Percentiles rank a stretch among this genome's conserved stretches.
phyloP scores from a whole-genome alignment of 2,888 invertebrate genomes.

The Hypselothyrea guttata region DNA sequence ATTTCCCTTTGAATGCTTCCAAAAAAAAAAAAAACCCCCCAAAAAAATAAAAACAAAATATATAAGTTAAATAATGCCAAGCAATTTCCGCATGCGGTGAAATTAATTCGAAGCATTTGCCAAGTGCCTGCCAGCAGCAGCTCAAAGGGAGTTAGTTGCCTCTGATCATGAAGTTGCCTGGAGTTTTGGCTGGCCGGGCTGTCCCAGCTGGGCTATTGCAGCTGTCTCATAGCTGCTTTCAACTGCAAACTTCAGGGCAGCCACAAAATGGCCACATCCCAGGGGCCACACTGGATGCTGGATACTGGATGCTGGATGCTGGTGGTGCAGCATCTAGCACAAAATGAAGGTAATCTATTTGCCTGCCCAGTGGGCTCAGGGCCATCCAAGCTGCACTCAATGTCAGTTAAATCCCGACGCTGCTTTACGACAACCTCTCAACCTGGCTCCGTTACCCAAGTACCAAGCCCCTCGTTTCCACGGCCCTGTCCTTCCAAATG shows the following conservation, averaged over 20 bases:
- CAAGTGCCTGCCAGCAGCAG: constrained; percentile 22
- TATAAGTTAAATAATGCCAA: constrained; percentile 42
- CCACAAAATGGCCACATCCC: constrained; percentile 74
- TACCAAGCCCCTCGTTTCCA: constrained; percentile 1
- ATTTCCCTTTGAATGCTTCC: constrained; percentile 36
- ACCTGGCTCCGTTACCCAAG: not conserved
- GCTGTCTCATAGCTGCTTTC: constrained; percentile 30
- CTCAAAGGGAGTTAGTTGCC: constrained; percentile 11
- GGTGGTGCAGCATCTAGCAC: constrained; percentile 23
- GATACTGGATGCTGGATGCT: not conserved
- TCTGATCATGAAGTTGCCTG: constrained; percentile 13
- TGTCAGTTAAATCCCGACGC: constrained; percentile 71
- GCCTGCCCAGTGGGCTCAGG: constrained; percentile 46
- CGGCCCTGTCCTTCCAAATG: constrained; percentile 33
- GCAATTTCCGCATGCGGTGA: constrained; percentile 66
- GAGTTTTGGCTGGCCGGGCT: not conserved
- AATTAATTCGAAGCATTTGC: constrained; percentile 70
- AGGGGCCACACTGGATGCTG: constrained; percentile 46
- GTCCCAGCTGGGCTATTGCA: constrained; percentile 15
- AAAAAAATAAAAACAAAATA: too few relatives aligned
- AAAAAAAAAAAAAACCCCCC: too few relatives aligned
- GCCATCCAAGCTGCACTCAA: constrained; percentile 56
- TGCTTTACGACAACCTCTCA: constrained; percentile 62
- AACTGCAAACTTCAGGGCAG: constrained; percentile 59
- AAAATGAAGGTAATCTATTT: constrained; percentile 69